Evolutionary conservation across 2,113 vertebrate genomes (phyloP), one percentile per base, ranked within the genome.

Genomic region (Gobio gobio): DNA sequence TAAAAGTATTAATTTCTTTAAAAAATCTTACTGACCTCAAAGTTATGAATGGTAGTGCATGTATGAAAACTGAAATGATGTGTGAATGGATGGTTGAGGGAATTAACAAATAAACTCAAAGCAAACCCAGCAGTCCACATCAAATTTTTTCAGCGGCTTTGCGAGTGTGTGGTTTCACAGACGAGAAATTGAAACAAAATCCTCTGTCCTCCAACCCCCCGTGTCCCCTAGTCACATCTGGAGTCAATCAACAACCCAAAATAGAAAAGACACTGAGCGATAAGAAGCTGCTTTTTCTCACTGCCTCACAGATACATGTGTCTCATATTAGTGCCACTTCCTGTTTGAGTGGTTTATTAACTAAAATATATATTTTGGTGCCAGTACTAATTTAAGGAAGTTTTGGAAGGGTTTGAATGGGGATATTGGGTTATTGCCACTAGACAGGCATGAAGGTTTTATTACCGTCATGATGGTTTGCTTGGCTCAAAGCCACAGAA

Each of bases 241-340:
- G 90, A 92, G 85, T 87, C 61, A 86, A 89, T 94, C 83, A 90
- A 33, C n/a, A 63, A 24, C 82, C 90, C 88, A 86, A 91, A 91
- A 90, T 89, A 92, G 88, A 47, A 84, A 81, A 49, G 29, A 81
- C 24, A 85, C 59, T 45, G 36, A 86, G 83, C 78, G 89, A 93
- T 92, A 77, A 91, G 87, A 83, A 24, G 54, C 51, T 33, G 45
- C 47, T 61, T 83, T 88, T 51, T 77, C 88, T 83, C 66, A 47
- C 78, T 73, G 24, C 72, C 20, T 63, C 63, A 24, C 1, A 16
- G 51, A 68, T 49, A 29, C 84, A 79, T 58, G 54, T 36, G 86
- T 88, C 43, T 85, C 83, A 78, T 63, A 90, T 56, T 18, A 43
- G 70, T 45, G 86, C 70, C 36, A 13, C 63, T 80, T 45, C 85